These are phyloP conservation scores for Plotosus lineatus DNA, from an alignment of 2,113 vertebrate species.

Conservation along the genomic window DNA sequence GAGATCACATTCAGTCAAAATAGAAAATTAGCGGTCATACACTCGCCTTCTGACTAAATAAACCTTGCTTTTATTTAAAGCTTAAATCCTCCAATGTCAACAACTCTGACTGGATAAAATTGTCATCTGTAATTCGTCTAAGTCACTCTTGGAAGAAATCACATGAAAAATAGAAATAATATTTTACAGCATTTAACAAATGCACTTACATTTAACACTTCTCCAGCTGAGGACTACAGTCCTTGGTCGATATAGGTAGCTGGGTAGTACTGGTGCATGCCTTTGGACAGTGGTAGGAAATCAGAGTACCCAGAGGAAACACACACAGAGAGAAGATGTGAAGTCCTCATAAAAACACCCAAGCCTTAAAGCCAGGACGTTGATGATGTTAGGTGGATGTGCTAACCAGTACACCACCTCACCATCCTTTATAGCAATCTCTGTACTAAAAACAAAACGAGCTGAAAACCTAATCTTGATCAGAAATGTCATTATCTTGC, in stretches of 20 bases:
- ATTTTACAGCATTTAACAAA: too few species aligned
- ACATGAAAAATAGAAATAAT: conserved; percentile 9
- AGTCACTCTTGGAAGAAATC: neutral
- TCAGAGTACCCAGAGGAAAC: too few species aligned
- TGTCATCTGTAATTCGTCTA: conserved; percentile 13
- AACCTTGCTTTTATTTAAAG: conserved; percentile 25
- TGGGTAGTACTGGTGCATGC: too few species aligned
- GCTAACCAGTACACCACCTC: too few species aligned
- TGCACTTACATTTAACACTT: too few species aligned
- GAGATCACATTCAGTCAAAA: conserved; percentile 8
- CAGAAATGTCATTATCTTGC: neutral
- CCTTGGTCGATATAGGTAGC: too few species aligned
- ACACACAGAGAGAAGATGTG: too few species aligned
- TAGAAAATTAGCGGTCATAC: conserved; percentile 14
- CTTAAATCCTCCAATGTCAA: conserved; percentile 31
- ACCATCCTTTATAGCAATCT: neutral
- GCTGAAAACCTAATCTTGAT: neutral
- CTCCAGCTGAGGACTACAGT: too few species aligned
- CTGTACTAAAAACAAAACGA: neutral
- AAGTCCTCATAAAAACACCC: too few species aligned
- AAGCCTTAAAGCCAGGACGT: too few species aligned
- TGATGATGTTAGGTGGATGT: too few species aligned
- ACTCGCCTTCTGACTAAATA: conserved; percentile 17
- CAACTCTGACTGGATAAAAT: conserved; percentile 9
- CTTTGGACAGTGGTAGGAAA: too few species aligned